Conservation (phyloP, 2,888 invertebrate species). For the Euplexia lucipara region DNA sequence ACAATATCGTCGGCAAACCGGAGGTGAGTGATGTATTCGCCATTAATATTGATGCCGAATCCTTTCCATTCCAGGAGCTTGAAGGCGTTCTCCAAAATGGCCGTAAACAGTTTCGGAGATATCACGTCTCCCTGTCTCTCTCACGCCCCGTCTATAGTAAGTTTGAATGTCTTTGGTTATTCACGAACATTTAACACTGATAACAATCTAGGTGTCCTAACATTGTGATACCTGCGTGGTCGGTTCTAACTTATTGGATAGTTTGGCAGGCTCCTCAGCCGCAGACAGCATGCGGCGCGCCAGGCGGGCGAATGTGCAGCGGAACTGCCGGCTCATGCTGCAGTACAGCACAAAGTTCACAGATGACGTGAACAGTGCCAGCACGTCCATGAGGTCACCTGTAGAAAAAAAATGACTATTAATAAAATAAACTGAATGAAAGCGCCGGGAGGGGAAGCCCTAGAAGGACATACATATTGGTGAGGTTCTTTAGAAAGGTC, state of each 20-base stretch:
- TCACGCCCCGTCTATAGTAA: too few species aligned
- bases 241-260: slow-evolving; percentile 83
- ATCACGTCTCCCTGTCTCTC: too few species aligned
- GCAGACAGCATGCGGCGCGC: slow-evolving; percentile 91
- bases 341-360: slow-evolving; percentile 98
- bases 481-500: too few species aligned
- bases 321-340: slow-evolving; percentile 98
- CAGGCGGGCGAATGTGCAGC: slow-evolving; percentile 94
- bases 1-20: too few species aligned
- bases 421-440: not conserved
- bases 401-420: slow-evolving; percentile 48
- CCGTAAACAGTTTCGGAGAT: too few species aligned
- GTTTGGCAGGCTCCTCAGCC: slow-evolving; percentile 83
- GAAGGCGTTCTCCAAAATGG: too few species aligned
- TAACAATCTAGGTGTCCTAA: slow-evolving; percentile 56
- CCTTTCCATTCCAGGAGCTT: too few species aligned
- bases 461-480: too few species aligned
- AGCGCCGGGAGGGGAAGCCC: too few species aligned
- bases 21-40: too few species aligned
- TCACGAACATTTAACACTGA: slow-evolving; percentile 41
- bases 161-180: too few species aligned
- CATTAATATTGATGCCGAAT: too few species aligned
- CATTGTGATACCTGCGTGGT: slow-evolving; percentile 85
- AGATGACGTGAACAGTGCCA: slow-evolving; percentile 97
- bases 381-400: slow-evolving; percentile 97